A percentile compares a stretch with the other conserved stretches of the same genome.
Conservation (phyloP, 2,797 vertebrate genomes). For the Odontamblyopus lacepedii region DNA sequence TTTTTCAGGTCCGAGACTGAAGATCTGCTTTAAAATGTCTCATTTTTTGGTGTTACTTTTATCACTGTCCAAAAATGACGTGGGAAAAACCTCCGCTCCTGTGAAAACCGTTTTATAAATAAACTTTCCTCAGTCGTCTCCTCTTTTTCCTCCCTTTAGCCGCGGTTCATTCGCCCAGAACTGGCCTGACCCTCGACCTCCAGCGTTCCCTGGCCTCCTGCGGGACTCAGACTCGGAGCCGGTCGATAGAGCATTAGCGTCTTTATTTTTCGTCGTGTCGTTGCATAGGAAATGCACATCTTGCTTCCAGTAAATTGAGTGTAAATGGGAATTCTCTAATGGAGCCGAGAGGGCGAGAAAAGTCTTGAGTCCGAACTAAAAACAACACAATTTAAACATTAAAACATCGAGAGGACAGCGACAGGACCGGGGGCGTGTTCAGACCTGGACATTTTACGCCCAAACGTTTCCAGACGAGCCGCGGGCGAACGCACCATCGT, state of each 20-base stretch:
- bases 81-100: too few species aligned
- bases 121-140: too few species aligned
- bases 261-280: conserved; percentile 87
- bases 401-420: conserved; percentile 66
- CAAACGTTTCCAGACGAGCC: too few species aligned
- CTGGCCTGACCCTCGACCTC: too few species aligned
- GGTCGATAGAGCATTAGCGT: conserved; percentile 88
- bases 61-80: too few species aligned
- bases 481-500: too few species aligned
- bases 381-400: neutral
- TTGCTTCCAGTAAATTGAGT: conserved; percentile 97
- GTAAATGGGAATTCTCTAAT: conserved; percentile 90
- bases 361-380: conserved; percentile 70
- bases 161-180: too few species aligned
- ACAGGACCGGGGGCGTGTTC: conserved; percentile 27
- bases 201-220: neutral
- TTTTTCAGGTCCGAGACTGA: too few species aligned
- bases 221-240: conserved; percentile 1
- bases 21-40: too few species aligned
- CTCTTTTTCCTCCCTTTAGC: too few species aligned
- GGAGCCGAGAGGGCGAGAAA: conserved; percentile 84
- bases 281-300: conserved; percentile 99
- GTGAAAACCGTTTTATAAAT: too few species aligned
- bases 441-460: neutral
- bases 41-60: too few species aligned